A percentile compares a stretch with the other conserved stretches of the same genome.
These are phyloP conservation scores for Phortica magna DNA, from an alignment of 2,888 invertebrate species.

Conservation along the genomic window DNA sequence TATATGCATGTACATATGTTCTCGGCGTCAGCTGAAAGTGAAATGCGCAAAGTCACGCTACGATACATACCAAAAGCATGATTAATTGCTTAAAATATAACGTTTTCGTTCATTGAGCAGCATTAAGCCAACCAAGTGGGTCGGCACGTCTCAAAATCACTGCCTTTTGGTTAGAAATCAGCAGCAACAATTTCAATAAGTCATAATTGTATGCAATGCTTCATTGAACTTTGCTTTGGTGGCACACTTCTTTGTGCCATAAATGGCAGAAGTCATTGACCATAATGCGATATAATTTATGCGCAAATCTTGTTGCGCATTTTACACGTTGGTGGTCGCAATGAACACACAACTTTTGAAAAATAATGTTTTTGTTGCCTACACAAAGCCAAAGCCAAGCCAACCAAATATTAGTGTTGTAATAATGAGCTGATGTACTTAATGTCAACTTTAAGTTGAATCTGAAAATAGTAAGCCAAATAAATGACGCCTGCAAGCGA, in stretches of 20 bases:
- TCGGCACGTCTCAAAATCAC: too few species aligned
- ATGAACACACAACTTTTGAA: not conserved
- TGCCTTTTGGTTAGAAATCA: too few species aligned
- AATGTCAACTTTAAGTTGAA: too few species aligned
- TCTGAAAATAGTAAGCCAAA: too few species aligned
- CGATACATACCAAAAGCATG: too few species aligned
- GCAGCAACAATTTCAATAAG: not conserved
- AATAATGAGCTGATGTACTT: too few species aligned
- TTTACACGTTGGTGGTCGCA: not conserved
- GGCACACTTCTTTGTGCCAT: not conserved
- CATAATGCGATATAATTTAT: conserved; percentile 13
- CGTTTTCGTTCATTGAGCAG: too few species aligned
- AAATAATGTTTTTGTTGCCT: not conserved
- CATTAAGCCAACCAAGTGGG: too few species aligned
- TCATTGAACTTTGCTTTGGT: not conserved
- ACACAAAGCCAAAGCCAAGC: not conserved
- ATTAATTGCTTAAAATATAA: conserved; percentile 16
- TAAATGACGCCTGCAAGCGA: too few species aligned
- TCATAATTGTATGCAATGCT: not conserved
- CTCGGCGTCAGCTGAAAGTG: not conserved
- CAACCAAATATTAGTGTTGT: not conserved
- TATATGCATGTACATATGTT: not conserved
- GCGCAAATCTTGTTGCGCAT: not conserved
- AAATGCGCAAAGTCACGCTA: conserved; percentile 4
- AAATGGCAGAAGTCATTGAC: conserved; percentile 26